A percentile compares a stretch with the other conserved stretches of the same genome.
Evolutionary conservation across 2,113 vertebrate species (phyloP).

Genomic region (Malaclemys terrapin): DNA sequence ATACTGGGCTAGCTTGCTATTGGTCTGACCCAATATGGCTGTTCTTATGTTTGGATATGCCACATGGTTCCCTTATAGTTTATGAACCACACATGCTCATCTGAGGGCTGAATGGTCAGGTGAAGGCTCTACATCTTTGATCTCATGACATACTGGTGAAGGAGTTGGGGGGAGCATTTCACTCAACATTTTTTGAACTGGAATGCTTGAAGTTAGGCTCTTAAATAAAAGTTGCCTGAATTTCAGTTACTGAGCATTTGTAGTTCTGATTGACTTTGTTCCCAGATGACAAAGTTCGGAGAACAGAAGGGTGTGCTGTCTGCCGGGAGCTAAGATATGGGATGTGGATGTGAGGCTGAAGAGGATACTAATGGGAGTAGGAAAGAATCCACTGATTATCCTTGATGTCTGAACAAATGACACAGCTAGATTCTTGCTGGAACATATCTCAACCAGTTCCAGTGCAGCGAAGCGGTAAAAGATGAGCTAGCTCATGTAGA

Average conservation of each 20-base stretch:
- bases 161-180: neutral
- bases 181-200: neutral
- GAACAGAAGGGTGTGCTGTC: too few species aligned
- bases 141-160: neutral
- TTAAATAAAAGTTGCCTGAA: neutral
- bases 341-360: too few species aligned
- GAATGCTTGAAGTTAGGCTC: neutral
- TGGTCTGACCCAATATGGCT: neutral
- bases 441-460: too few species aligned
- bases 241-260: neutral
- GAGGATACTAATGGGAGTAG: too few species aligned
- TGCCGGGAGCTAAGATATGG: too few species aligned
- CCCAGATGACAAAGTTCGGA: too few species aligned
- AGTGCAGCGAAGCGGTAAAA: too few species aligned
- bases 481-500: too few species aligned
- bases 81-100: rapidly evolving
- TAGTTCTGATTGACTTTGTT: neutral
- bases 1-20: neutral
- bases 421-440: too few species aligned
- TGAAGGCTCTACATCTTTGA: neutral
- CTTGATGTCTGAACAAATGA: too few species aligned
- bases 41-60: neutral
- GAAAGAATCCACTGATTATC: too few species aligned
- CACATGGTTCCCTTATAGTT: neutral
- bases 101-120: neutral